A percentile compares a stretch with the other conserved stretches of the same genome.
Conservation (phyloP, 2,113 vertebrate species). For the Otis tarda region DNA sequence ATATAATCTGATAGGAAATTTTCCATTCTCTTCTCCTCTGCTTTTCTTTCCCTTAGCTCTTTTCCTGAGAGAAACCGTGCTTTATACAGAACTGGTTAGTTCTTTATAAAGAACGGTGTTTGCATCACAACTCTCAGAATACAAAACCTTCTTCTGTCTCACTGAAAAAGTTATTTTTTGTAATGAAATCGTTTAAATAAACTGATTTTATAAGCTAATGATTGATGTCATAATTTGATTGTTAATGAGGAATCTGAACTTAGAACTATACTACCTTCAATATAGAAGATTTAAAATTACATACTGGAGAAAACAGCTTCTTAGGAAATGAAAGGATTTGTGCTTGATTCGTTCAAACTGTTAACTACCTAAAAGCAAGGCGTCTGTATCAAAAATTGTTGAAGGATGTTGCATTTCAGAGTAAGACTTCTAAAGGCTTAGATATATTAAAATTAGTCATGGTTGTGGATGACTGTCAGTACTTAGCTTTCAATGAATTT, state of each 20-base stretch:
- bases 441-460: neutral
- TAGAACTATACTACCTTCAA: neutral
- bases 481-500: neutral
- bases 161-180: neutral
- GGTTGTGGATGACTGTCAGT: neutral
- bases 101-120: neutral
- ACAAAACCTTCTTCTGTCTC: neutral
- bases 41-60: neutral
- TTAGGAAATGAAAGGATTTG: neutral
- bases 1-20: neutral
- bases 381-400: neutral
- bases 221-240: neutral
- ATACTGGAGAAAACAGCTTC: neutral
- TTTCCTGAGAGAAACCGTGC: neutral
- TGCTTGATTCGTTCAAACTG: neutral
- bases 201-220: neutral
- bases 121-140: accelerated
- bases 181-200: neutral
- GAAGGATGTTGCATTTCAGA: neutral
- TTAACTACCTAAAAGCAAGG: neutral
- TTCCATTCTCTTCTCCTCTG: neutral
- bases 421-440: neutral
- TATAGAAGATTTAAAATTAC: neutral
- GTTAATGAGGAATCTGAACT: neutral
- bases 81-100: neutral